These are phyloP conservation scores for Chromobotia macracanthus DNA, from an alignment of 2,797 vertebrate species.

Conservation along the genomic window DNA sequence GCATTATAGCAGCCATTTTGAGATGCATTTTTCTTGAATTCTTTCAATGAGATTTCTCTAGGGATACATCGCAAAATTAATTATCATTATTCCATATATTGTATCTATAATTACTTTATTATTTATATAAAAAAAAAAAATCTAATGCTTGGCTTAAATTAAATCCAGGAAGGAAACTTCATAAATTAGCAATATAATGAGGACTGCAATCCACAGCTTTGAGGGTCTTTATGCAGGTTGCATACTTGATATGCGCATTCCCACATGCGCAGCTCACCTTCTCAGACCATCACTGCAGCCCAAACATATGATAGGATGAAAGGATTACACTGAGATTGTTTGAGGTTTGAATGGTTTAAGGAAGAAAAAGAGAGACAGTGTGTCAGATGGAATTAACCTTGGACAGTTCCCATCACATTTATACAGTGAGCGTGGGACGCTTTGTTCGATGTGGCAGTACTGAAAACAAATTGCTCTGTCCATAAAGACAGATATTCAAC, in stretches of 20 bases:
- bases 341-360: slow-evolving; percentile 58
- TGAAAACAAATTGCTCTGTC: slow-evolving; percentile 43
- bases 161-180: slow-evolving; percentile 74
- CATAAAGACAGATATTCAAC: slow-evolving; percentile 39
- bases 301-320: slow-evolving; percentile 39
- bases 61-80: slow-evolving; percentile 83
- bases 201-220: slow-evolving; percentile 69
- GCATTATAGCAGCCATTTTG: neutral
- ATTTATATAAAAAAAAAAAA: slow-evolving; percentile 75
- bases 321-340: slow-evolving; percentile 61
- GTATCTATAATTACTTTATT: slow-evolving; percentile 73
- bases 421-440: neutral
- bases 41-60: slow-evolving; percentile 62
- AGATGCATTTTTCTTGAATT: slow-evolving; percentile 23
- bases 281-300: slow-evolving; percentile 14
- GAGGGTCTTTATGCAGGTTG: neutral
- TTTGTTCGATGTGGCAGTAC: slow-evolving; percentile 37
- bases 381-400: slow-evolving; percentile 25
- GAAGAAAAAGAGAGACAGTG: slow-evolving; percentile 32
- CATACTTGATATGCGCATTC: neutral
- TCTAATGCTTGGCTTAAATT: slow-evolving; percentile 77
- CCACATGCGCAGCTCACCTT: neutral
- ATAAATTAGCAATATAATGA: slow-evolving; percentile 80
- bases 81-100: slow-evolving; percentile 81
- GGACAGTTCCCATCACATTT: slow-evolving; percentile 31